Conservation (phyloP, 2,797 vertebrate genomes). For the Peromyscus melanophrys region DNA sequence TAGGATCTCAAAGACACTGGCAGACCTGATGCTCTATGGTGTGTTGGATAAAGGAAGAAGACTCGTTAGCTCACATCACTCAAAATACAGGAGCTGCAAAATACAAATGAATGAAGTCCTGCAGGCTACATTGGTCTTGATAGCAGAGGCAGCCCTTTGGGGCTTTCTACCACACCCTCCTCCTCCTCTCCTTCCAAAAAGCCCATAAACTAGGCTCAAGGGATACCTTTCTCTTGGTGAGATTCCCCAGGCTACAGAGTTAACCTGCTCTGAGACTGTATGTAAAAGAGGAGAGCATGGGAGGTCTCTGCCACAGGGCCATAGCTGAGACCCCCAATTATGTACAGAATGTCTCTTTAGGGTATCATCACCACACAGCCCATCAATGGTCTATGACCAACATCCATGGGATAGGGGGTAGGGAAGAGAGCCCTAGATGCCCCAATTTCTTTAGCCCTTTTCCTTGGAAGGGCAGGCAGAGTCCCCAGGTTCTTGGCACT, state of each 20-base stretch:
- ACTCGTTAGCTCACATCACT: not conserved
- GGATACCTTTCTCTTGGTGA: not conserved
- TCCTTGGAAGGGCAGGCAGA: not conserved
- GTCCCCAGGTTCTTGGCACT: not conserved
- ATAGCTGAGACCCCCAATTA: not conserved
- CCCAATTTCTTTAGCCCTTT: not conserved
- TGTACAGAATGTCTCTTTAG: not conserved
- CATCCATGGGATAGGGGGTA: not conserved
- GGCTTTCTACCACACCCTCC: not conserved
- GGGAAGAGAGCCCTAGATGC: not conserved
- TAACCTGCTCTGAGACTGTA: not conserved
- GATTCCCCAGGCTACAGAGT: slow-evolving; percentile 49
- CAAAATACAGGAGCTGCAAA: not conserved
- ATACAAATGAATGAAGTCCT: not conserved
- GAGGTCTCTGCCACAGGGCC: not conserved
- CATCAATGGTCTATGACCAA: not conserved
- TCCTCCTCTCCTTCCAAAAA: not conserved
- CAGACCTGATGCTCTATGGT: not conserved
- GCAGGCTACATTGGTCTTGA: not conserved
- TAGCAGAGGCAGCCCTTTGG: not conserved
- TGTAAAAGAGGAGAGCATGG: not conserved
- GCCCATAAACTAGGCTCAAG: not conserved
- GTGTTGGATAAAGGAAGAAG: not conserved
- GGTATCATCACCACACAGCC: not conserved
- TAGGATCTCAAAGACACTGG: slow-evolving; percentile 39